phyloP scores from a whole-genome alignment of 2,888 invertebrate genomes.

The Synanthedon andrenaeformis region DNA sequence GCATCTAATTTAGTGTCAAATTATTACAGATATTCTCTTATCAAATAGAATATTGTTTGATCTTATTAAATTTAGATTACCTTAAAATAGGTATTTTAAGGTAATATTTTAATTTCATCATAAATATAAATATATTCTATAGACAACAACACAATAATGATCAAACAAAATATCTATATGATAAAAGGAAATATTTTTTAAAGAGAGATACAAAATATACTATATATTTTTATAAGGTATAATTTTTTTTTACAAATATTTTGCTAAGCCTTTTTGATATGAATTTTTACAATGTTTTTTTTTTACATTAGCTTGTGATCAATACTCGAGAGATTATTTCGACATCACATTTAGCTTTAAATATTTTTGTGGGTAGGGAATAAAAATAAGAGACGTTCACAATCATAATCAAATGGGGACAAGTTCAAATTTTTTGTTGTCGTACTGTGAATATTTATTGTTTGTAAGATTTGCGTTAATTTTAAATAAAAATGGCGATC shows the following conservation, averaged over 20 bases:
- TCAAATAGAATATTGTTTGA: not conserved
- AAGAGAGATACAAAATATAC: slow-evolving; percentile 15
- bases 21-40: not conserved
- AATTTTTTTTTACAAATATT: slow-evolving; percentile 42
- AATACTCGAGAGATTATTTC: not conserved
- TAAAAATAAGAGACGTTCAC: no score
- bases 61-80: not conserved
- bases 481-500: no score
- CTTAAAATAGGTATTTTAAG: no score
- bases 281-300: slow-evolving; percentile 39
- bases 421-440: no score
- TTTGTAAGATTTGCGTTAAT: no score
- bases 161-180: not conserved
- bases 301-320: slow-evolving; percentile 18
- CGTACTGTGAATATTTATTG: no score
- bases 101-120: not conserved
- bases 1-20: not conserved
- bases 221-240: slow-evolving; percentile 48
- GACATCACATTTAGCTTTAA: not conserved
- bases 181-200: not conserved
- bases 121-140: not conserved
- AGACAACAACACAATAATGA: not conserved
- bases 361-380: not conserved
- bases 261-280: slow-evolving; percentile 41
- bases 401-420: no score